Evolutionary conservation across 1,140 invertebrate genomes (phyloP), one percentile per base, ranked within the genome.

Genomic region (Hylyphantes graminicola): DNA sequence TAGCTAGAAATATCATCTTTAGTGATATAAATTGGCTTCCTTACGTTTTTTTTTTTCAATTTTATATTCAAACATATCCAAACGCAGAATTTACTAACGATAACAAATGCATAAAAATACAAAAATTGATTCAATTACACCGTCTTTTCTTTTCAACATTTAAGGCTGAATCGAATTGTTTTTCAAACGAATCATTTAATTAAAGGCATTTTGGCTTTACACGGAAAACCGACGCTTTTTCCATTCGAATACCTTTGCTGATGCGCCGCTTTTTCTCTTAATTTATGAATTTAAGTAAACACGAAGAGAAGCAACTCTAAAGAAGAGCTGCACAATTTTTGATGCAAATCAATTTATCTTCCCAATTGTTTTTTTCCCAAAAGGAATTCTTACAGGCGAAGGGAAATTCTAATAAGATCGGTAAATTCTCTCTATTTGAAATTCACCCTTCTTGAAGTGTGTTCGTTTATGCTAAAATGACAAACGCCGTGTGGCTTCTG

Each of bases 281-380:
- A 35, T 35, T 35, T 35, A 35, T 35, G 35, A 35, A 35, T 35
- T 35, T 35, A 35, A 35, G 35, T 35, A 35, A 35, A 35, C 35
- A 35, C 35, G 35, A 35, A 35, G 35, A 35, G 35, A 35, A 35
- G 35, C 5, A 35, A 2, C 35, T 35, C 35, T 2, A 35, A 35
- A 35, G 35, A 35, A 35, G 12, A 1, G 61, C 21, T 65, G 17
- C 55, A 51, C 48, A 65, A 78, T 78, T 55, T 78, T 51, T 78
- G 64, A 78, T 78, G 75, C 75, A 65, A 78, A 78, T 78, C 75
- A 78, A 78, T 78, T 78, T 78, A 78, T 78, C 63, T 17, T 78
- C 19, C 59, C 54, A 35, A 35, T 70, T 70, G 67, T 70, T 70
- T 70, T n/a, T 70, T 51, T 54, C 50, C 50, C 67, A 51, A 70